Conservation (phyloP, 2,888 invertebrate genomes). For the Nyleta sp. region DNA sequence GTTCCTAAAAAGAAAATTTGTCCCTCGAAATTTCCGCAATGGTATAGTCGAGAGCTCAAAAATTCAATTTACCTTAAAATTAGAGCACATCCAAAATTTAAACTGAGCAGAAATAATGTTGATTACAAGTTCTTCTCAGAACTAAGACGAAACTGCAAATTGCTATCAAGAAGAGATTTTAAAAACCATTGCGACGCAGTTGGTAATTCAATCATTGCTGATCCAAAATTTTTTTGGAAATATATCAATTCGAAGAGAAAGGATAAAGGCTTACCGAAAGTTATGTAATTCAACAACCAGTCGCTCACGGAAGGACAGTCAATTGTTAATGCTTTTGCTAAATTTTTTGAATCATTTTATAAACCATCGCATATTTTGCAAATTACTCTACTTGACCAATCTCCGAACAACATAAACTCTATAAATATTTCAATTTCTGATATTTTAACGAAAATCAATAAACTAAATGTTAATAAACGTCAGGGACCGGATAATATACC, state of each 20-base stretch:
- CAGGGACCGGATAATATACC: conserved; percentile 6
- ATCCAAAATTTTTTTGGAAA: conserved; percentile 17
- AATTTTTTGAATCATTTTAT: conserved; percentile 8
- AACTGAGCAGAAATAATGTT: neutral
- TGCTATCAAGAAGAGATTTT: neutral
- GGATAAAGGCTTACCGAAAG: neutral
- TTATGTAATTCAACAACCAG: neutral
- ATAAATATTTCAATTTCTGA: neutral
- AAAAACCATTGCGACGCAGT: neutral
- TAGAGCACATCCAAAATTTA: neutral
- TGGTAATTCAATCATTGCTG: neutral
- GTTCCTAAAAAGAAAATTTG: neutral
- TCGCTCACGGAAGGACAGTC: neutral
- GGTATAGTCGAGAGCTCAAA: conserved; percentile 2
- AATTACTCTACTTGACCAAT: neutral
- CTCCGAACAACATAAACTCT: neutral
- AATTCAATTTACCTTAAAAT: neutral
- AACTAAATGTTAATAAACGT: neutral
- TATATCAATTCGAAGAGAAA: conserved; percentile 9
- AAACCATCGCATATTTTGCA: neutral
- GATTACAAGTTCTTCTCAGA: neutral
- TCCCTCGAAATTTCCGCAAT: conserved; percentile 1
- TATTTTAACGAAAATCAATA: neutral
- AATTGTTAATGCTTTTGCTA: conserved; percentile 11
- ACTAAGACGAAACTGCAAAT: neutral